These are phyloP conservation scores for Muscicapa striata DNA, from an alignment of 2,797 vertebrate species.

Conservation along the genomic window DNA sequence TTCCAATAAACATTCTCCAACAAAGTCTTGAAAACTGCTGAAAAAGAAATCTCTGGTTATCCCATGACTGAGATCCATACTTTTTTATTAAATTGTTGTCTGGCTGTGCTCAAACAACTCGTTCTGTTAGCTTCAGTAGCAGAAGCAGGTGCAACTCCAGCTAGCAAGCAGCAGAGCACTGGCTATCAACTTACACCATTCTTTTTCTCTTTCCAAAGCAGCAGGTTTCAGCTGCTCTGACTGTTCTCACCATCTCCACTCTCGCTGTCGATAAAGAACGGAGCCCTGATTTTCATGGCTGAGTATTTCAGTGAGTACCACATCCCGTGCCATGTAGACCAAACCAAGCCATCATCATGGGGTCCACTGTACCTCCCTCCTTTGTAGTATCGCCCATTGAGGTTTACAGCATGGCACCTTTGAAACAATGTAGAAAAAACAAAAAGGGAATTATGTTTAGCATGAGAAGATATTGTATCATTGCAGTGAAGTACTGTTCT, in stretches of 20 bases:
- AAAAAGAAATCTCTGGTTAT: neutral
- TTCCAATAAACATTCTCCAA: neutral
- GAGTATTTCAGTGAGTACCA: slow-evolving; percentile 92
- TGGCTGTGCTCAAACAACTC: neutral
- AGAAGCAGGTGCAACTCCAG: neutral
- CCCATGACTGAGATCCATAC: neutral
- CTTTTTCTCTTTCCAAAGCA: neutral
- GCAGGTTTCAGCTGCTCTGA: slow-evolving; percentile 17
- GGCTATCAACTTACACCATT: neutral
- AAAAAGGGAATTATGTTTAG: neutral
- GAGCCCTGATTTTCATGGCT: slow-evolving; percentile 87
- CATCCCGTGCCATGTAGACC: slow-evolving; percentile 86
- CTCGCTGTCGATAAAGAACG: slow-evolving; percentile 79
- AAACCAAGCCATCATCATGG: slow-evolving; percentile 85
- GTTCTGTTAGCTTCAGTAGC: neutral
- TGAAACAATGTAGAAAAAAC: neutral
- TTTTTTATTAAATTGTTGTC: neutral
- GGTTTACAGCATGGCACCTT: slow-evolving; percentile 89
- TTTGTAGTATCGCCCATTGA: slow-evolving; percentile 87
- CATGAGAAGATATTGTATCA: neutral
- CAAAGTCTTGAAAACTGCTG: neutral
- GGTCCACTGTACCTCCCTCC: slow-evolving; percentile 80
- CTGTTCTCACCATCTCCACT: slow-evolving; percentile 81
- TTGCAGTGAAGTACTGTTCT: neutral
- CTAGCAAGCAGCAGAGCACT: neutral